These are phyloP conservation scores for Scarus forsteni DNA, from an alignment of 2,797 vertebrate genomes.

Conservation along the genomic window DNA sequence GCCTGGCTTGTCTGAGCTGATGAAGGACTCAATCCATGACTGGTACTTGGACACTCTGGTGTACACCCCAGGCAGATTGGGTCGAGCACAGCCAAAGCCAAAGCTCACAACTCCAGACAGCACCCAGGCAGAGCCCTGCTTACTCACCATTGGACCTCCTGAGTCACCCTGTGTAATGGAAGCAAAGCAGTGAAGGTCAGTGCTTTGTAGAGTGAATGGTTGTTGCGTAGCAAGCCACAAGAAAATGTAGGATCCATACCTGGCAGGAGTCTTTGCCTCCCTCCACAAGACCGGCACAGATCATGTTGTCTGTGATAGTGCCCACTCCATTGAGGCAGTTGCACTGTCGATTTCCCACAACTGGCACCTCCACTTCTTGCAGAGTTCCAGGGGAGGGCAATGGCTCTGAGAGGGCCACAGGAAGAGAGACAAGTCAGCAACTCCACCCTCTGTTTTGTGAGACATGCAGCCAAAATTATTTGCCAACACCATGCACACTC, in stretches of 20 bases:
- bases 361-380: constrained; percentile 73
- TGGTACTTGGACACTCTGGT: constrained; percentile 70
- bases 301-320: constrained; percentile 65
- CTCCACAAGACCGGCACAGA: constrained; percentile 70
- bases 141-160: constrained; percentile 69
- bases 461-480: background rate
- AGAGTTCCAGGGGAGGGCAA: constrained; percentile 56
- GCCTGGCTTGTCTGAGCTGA: constrained; percentile 58
- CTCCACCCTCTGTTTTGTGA: background rate
- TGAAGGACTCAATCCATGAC: constrained; percentile 65
- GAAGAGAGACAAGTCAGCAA: background rate
- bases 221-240: background rate
- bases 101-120: constrained; percentile 70
- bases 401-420: constrained; percentile 29
- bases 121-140: constrained; percentile 56
- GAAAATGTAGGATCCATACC: background rate
- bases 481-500: constrained; percentile 22
- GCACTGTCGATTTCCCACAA: constrained; percentile 70
- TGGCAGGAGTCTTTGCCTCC: constrained; percentile 56
- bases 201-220: background rate
- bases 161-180: constrained; percentile 19
- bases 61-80: constrained; percentile 64
- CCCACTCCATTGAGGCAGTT: constrained; percentile 52
- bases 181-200: background rate
- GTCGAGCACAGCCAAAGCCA: constrained; percentile 62